Evolutionary conservation across 2,113 vertebrate species (phyloP), one percentile per base, ranked within the genome.

Genomic region (Pteruthius melanotis): DNA sequence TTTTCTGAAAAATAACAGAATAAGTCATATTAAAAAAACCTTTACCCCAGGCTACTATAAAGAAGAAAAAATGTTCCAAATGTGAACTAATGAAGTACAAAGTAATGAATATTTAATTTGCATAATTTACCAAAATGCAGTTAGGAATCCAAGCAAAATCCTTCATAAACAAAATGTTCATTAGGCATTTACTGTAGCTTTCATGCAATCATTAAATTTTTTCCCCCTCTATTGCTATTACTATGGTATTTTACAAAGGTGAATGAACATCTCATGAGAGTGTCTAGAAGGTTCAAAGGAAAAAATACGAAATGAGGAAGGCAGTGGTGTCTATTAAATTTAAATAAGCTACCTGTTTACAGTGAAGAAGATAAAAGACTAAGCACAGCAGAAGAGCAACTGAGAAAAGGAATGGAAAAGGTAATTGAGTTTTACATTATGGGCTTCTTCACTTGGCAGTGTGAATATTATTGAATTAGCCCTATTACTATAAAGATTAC

Each of bases 41-140:
- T 97, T 98, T 97, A 97, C 97, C 94, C 88, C 60, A 94, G 96
- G 97, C 98, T 97, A 96, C 96, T 96, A 92, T 98, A 98, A 98
- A 98, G 97, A 97, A 98, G 95, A 97, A 97, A 98, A 98, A 98
- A 94, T 95, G 92, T 97, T 98, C 95, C 92, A 97, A 98, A 98
- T 97, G 92, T 97, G 97, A 98, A 98, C 97, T 98, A 98, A 98
- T 97, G 97, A 98, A 98, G 97, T 97, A 98, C 93, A 97, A 97
- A 98, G 93, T 98, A 98, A 98, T 98, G 98, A 98, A 98, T 98
- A 98, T 98, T 98, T 98, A 98, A 98, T 98, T 98, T 98, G 97
- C 97, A 97, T 98, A 98, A 98, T 98, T 98, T 98, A 98, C 97
- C 47, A 60, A 98, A 98, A 93, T 97, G 96, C 96, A 97, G 97